Percentiles rank a stretch among this genome's conserved stretches.
These are phyloP conservation scores for Blennius ocellaris DNA, from an alignment of 2,113 vertebrate genomes.

Conservation along the genomic window DNA sequence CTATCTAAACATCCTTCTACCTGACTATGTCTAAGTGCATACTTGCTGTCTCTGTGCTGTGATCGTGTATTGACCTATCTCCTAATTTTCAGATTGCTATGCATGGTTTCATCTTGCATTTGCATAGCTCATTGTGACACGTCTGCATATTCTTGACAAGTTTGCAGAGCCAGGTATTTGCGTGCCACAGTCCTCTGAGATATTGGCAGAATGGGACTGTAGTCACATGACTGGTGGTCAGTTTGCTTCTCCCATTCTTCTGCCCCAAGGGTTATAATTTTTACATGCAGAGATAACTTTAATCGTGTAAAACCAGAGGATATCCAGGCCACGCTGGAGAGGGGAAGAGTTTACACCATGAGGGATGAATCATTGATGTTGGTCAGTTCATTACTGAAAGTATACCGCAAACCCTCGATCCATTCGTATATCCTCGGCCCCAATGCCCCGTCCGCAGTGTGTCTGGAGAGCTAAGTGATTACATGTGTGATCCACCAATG, in stretches of 20 bases:
- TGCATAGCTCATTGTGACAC: conserved; percentile 49
- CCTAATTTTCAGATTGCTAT: conserved; percentile 55
- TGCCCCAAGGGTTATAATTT: conserved; percentile 8
- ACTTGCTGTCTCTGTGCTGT: conserved; percentile 42
- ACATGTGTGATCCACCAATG: conserved; percentile 39
- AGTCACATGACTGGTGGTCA: conserved; percentile 21
- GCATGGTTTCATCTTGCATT: conserved; percentile 57
- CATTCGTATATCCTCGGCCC: conserved; percentile 16
- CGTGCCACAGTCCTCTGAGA: conserved; percentile 5
- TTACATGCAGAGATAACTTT: conserved; percentile 52
- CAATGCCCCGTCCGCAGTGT: background rate
- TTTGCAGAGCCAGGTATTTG: conserved; percentile 53
- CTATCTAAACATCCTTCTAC: conserved; percentile 61
- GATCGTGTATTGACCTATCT: conserved; percentile 63
- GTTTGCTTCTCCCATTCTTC: conserved; percentile 16
- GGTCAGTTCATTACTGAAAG: conserved; percentile 46
- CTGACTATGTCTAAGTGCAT: conserved; percentile 54
- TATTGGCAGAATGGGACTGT: conserved; percentile 32
- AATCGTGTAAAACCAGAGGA: conserved; percentile 38
- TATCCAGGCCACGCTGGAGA: conserved; percentile 41
- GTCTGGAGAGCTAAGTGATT: conserved; percentile 57
- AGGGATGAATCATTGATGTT: conserved; percentile 55
- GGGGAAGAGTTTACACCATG: conserved; percentile 21
- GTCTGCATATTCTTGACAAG: conserved; percentile 62
- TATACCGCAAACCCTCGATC: conserved; percentile 60